phyloP scores from a whole-genome alignment of 2,888 invertebrate species.

The Epinotia nisella region DNA sequence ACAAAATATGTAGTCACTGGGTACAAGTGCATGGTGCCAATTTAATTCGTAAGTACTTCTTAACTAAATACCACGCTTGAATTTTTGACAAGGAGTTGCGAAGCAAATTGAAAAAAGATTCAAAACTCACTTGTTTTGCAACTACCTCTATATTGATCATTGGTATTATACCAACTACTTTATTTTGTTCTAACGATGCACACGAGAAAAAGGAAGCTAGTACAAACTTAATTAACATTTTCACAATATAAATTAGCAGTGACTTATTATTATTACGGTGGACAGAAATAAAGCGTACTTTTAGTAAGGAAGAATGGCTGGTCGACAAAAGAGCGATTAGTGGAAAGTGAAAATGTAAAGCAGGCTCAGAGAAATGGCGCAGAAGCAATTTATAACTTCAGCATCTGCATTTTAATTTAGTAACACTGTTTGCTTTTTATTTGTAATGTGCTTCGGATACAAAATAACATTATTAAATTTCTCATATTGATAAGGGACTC shows the following conservation, averaged over 20 bases:
- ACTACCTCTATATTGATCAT: no score
- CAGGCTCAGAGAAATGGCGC: slow-evolving; percentile 33
- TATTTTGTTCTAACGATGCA: background rate
- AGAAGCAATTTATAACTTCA: slow-evolving; percentile 41
- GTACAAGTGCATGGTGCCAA: background rate
- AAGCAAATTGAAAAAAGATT: background rate
- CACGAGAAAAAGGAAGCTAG: background rate
- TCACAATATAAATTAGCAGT: slow-evolving; percentile 7
- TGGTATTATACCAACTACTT: background rate
- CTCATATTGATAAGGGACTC: background rate
- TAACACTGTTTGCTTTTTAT: slow-evolving; percentile 35
- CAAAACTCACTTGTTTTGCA: no score
- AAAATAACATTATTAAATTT: slow-evolving; percentile 15
- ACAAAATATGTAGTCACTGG: background rate
- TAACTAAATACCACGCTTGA: no score
- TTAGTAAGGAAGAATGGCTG: slow-evolving; percentile 16
- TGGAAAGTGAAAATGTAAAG: slow-evolving; percentile 39
- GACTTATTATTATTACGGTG: slow-evolving; percentile 8
- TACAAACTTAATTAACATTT: background rate
- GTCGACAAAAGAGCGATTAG: slow-evolving; percentile 38
- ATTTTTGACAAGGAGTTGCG: background rate
- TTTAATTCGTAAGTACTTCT: no score
- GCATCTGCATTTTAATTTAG: slow-evolving; percentile 39
- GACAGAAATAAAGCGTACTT: slow-evolving; percentile 21
- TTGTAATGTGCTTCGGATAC: background rate